These are phyloP conservation scores for Dendropsophus ebraccatus DNA, from an alignment of 2,113 vertebrate genomes.

Conservation along the genomic window DNA sequence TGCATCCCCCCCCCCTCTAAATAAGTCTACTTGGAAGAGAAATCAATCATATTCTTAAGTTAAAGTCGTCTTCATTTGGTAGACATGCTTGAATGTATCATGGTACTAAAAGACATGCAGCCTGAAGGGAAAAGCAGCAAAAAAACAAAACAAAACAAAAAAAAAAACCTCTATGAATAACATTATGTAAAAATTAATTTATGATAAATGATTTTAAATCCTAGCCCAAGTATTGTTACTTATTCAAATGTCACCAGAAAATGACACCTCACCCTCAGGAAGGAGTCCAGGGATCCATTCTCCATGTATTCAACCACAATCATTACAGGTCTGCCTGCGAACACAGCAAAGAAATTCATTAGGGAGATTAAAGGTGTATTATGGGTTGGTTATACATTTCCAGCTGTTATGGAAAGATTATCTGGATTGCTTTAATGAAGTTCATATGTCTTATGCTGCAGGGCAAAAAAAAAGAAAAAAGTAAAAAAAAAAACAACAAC, in stretches of 20 bases:
- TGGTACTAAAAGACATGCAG: constrained; percentile 63
- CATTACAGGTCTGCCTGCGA: constrained; percentile 93
- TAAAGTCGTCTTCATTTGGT: constrained; percentile 60
- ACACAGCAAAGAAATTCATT: constrained; percentile 70
- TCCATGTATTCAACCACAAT: constrained; percentile 98
- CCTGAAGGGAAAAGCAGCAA: constrained; percentile 64
- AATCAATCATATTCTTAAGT: constrained; percentile 70
- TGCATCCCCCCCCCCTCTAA: constrained; percentile 63
- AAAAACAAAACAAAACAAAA: constrained; percentile 65
- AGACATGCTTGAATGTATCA: constrained; percentile 63
- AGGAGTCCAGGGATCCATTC: constrained; percentile 94
- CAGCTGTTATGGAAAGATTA: constrained; percentile 64
- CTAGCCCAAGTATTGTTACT: constrained; percentile 68
- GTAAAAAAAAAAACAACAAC: too few species aligned
- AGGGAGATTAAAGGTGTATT: constrained; percentile 61
- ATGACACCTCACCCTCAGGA: constrained; percentile 87
- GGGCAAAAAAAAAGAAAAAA: constrained; percentile 47
- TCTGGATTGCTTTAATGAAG: constrained; percentile 63
- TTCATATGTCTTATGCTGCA: constrained; percentile 61
- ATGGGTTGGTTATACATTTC: constrained; percentile 61
- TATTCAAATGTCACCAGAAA: constrained; percentile 72
- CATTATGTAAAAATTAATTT: constrained; percentile 73
- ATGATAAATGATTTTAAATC: constrained; percentile 73
- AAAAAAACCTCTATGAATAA: constrained; percentile 71
- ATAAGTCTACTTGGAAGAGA: constrained; percentile 64